Evolutionary conservation across 2,888 invertebrate genomes (phyloP).

Genomic region (Apodemia duryi): DNA sequence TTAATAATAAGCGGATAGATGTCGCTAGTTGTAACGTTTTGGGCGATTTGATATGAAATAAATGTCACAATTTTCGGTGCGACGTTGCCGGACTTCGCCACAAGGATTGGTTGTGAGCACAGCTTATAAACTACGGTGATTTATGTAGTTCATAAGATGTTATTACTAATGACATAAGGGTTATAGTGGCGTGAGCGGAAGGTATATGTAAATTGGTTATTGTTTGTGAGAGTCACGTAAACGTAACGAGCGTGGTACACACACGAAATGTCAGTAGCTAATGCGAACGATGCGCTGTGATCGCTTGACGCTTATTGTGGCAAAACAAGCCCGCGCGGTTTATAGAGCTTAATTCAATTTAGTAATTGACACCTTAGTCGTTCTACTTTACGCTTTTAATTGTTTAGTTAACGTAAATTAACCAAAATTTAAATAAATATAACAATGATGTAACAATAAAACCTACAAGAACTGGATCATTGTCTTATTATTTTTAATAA

Average conservation of each 20-base stretch:
- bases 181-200: conserved; percentile 43
- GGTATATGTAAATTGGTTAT: conserved; percentile 48
- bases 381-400: conserved; percentile 50
- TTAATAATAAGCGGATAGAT: conserved; percentile 56
- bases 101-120: conserved; percentile 67
- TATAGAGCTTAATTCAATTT: conserved; percentile 77
- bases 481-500: too few species aligned
- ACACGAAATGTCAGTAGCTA: conserved; percentile 72
- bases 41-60: conserved; percentile 47
- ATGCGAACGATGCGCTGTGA: conserved; percentile 74
- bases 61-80: conserved; percentile 74
- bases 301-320: conserved; percentile 75
- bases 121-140: conserved; percentile 56
- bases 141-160: conserved; percentile 39
- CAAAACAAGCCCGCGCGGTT: conserved; percentile 64
- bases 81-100: conserved; percentile 77
- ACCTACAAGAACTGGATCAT: too few species aligned
- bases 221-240: conserved; percentile 71
- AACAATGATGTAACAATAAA: neutral
- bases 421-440: conserved; percentile 18
- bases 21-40: conserved; percentile 62
- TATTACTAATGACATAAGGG: conserved; percentile 43
- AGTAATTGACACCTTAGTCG: conserved; percentile 75
- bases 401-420: conserved; percentile 17
- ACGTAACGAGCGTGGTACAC: conserved; percentile 73